These are phyloP conservation scores for Drosophila meridionalis DNA, from an alignment of 2,888 invertebrate species.

Conservation along the genomic window DNA sequence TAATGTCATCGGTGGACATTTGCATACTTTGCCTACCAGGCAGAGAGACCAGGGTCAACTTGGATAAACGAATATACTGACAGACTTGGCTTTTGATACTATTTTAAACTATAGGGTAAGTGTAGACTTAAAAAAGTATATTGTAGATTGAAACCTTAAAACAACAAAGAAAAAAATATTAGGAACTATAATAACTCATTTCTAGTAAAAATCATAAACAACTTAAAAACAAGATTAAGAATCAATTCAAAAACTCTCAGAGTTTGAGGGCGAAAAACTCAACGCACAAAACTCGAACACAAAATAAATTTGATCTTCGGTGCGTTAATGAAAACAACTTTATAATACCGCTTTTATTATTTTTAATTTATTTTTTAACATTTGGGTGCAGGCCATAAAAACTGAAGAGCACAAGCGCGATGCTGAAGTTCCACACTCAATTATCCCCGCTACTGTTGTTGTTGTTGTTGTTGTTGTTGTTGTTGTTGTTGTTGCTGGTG, in stretches of 20 bases:
- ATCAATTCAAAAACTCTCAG: too few relatives aligned
- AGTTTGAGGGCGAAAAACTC: too few relatives aligned
- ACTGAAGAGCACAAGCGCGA: slow-evolving; percentile 8
- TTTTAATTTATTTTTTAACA: background rate
- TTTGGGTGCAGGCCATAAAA: slow-evolving; percentile 4
- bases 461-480: slow-evolving; percentile 11
- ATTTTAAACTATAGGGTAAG: too few relatives aligned
- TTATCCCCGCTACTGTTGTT: slow-evolving; percentile 31
- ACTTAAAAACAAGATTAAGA: too few relatives aligned
- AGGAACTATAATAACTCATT: too few relatives aligned
- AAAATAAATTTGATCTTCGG: background rate
- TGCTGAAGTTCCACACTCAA: slow-evolving; percentile 20
- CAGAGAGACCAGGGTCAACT: slow-evolving; percentile 86
- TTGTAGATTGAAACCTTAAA: too few relatives aligned
- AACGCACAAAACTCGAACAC: too few relatives aligned
- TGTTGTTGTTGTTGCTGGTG: slow-evolving; percentile 20
- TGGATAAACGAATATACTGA: too few relatives aligned
- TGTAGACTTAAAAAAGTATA: too few relatives aligned
- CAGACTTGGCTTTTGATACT: too few relatives aligned
- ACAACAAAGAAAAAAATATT: too few relatives aligned
- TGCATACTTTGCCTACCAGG: slow-evolving; percentile 92
- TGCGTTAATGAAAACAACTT: background rate
- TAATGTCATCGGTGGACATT: slow-evolving; percentile 96
- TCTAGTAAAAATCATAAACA: too few relatives aligned
- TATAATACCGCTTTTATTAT: background rate